Conservation (phyloP, 1,140 invertebrate genomes). For the Mizuhopecten yessoensis region DNA sequence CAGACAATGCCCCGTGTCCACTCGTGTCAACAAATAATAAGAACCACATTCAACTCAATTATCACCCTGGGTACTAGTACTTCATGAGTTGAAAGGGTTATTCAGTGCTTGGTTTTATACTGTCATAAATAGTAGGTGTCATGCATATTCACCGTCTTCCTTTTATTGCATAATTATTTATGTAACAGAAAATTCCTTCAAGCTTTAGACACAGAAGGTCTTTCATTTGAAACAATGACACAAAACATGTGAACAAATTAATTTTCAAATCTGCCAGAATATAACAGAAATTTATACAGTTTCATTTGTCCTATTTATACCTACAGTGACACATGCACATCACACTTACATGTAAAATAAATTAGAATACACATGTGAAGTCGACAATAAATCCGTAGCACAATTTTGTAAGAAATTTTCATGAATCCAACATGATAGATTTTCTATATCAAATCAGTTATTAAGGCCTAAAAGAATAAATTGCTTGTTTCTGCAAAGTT, state of each 20-base stretch:
- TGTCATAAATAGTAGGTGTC: not conserved
- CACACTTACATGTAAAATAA: too few species aligned
- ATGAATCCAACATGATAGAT: too few species aligned
- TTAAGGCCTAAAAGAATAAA: too few species aligned
- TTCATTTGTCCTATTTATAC: too few species aligned
- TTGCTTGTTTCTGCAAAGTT: too few species aligned
- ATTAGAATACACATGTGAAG: too few species aligned
- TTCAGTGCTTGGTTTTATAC: not conserved
- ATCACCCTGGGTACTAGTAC: not conserved
- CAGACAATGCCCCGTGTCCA: not conserved
- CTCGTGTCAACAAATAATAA: constrained; percentile 32
- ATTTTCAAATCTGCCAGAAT: not conserved
- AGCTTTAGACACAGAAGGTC: not conserved
- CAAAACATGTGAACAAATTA: not conserved
- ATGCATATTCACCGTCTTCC: not conserved
- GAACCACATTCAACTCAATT: not conserved
- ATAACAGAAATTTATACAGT: too few species aligned
- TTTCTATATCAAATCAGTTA: too few species aligned
- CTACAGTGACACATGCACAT: too few species aligned
- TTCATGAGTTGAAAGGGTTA: not conserved
- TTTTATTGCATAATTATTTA: not conserved
- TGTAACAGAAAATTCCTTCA: not conserved
- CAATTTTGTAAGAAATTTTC: too few species aligned
- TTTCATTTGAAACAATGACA: not conserved
- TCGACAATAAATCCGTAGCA: too few species aligned